phyloP scores from a whole-genome alignment of 2,797 vertebrate species.

The Amblyraja radiata region DNA sequence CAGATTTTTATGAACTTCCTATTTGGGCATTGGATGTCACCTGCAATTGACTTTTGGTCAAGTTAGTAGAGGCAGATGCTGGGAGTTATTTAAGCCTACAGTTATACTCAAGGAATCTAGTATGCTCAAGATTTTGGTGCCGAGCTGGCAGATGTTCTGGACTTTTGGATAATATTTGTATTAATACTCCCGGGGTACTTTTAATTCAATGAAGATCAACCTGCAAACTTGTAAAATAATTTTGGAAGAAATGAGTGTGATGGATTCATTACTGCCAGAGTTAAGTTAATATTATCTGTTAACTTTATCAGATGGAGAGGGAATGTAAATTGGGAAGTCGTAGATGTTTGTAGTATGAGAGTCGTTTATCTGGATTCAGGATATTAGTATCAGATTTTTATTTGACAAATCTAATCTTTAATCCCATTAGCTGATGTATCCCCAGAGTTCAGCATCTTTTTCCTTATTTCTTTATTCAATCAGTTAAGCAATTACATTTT shows the following conservation, averaged over 20 bases:
- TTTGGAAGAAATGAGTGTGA: not conserved
- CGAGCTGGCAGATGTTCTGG: not conserved
- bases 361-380: not conserved
- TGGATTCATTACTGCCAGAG: not conserved
- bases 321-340: not conserved
- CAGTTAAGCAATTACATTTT: not conserved
- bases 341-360: not conserved
- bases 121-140: too few relatives aligned
- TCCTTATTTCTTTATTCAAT: not conserved
- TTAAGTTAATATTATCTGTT: not conserved
- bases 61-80: not conserved
- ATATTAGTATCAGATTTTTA: not conserved
- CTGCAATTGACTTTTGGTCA: not conserved
- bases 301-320: not conserved
- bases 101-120: too few relatives aligned
- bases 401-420: not conserved
- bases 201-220: too few relatives aligned
- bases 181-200: too few relatives aligned
- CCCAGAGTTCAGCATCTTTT: not conserved
- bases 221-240: not conserved
- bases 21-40: not conserved
- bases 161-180: not conserved
- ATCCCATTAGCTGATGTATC: not conserved
- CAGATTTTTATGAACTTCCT: not conserved
- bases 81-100: not conserved